phyloP scores from a whole-genome alignment of 2,797 vertebrate species.

The Rhabdomys pumilio region DNA sequence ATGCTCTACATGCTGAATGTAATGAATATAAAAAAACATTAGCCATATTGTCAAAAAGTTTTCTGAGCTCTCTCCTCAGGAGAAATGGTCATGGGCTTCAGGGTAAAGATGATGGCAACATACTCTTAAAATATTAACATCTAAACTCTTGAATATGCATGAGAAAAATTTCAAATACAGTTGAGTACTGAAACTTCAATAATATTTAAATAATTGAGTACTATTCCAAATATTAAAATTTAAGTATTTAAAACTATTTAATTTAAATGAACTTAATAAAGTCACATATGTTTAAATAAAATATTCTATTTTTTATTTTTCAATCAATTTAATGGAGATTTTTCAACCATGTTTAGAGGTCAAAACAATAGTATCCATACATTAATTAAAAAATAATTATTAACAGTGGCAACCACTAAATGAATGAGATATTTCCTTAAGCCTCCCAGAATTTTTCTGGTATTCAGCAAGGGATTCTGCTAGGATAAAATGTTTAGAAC shows the following conservation, averaged over 20 bases:
- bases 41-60: not conserved
- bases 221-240: not conserved
- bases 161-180: not conserved
- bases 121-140: not conserved
- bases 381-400: constrained; percentile 36
- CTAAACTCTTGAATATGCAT: not conserved
- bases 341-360: not conserved
- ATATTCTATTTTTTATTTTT: constrained; percentile 1
- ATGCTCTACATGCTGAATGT: not conserved
- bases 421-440: not conserved
- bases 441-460: not conserved
- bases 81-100: not conserved
- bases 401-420: not conserved
- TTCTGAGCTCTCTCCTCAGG: not conserved
- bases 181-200: not conserved
- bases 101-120: not conserved
- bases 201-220: not conserved
- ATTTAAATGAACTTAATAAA: not conserved
- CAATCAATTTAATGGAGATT: not conserved
- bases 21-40: not conserved
- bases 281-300: not conserved
- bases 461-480: not conserved
- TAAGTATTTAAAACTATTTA: not conserved
- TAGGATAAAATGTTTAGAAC: not conserved
- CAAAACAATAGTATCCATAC: not conserved